Evolutionary conservation across 2,888 invertebrate genomes (phyloP), one percentile per base, ranked within the genome.

Genomic region (Clunio marinus): DNA sequence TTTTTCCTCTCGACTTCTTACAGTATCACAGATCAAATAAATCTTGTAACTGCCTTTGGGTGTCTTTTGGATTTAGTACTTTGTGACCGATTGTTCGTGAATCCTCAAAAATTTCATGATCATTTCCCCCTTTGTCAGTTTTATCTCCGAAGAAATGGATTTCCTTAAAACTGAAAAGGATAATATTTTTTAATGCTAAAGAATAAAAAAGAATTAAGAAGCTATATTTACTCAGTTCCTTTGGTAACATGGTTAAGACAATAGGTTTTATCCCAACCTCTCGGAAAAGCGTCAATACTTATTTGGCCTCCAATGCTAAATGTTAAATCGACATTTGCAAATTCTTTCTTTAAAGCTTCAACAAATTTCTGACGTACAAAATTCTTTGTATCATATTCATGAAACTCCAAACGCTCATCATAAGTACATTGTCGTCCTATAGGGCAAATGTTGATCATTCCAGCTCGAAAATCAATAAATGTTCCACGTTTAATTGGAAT

Each of bases 141-240:
- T 92, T 95, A 76, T 97, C 96, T 13, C 97, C 97, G 80, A 96
- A 97, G 78, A 96, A 97, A 75, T 95, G 91, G 66, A 97, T 91
- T 73, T 85, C 87, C 67, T 86, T 82, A 76, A 84, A 89, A n/a
- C 66, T 66, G 55, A 65, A 65, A 32, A 37, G n/a, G n/a, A n/a
- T n/a, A n/a, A n/a, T n/a, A 55, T 8, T 15, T 10, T 1, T 83
- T 82, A 17, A 82, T 82, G 17, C 82, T 79, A 35, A 84, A 32
- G 5, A 28, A 15, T 17, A 28, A 28, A 5, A 35, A 1, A 5
- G n/a, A 32, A 32, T 7, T 32, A 32, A 7, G 32, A 32, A 7
- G 32, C 8, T 8, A 32, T 32, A 32, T 32, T 65, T 8, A 51
- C 66, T 66, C 55, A 35, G 22, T 55, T 24, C 27, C 27, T 41